Evolutionary conservation across 35 echinoderm and acorn worm genomes (phyloP).

Genomic region (Strongylocentrotus purpuratus): DNA sequence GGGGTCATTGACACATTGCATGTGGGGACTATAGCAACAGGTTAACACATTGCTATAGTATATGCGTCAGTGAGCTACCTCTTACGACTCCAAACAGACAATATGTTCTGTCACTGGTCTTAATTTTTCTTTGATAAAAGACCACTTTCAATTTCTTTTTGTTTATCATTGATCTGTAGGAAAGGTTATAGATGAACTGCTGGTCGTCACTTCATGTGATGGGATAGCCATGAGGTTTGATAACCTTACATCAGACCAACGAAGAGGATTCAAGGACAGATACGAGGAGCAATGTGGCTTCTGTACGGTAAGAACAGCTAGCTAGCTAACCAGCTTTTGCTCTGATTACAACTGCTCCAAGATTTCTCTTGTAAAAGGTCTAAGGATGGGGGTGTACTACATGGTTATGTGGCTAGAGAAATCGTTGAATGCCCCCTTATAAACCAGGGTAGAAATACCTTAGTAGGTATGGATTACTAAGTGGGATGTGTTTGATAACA

Average conservation of each 20-base stretch:
- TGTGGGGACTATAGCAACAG: too few relatives aligned
- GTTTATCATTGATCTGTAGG: not conserved
- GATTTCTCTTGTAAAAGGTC: too few relatives aligned
- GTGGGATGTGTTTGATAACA: not conserved
- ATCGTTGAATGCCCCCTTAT: too few relatives aligned
- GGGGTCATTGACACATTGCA: too few relatives aligned
- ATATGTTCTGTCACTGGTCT: too few relatives aligned
- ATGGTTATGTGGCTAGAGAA: too few relatives aligned
- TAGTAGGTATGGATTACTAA: not conserved
- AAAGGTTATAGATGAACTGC: not conserved
- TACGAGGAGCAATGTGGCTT: not conserved
- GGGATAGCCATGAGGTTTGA: not conserved
- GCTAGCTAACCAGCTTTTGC: not conserved
- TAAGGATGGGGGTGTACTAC: too few relatives aligned
- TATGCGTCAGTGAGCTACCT: too few relatives aligned
- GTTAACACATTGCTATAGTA: too few relatives aligned
- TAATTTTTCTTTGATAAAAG: not conserved
- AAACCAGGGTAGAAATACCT: not conserved
- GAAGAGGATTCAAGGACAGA: not conserved
- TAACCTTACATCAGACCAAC: not conserved
- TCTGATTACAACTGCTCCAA: too few relatives aligned
- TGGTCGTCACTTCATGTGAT: not conserved
- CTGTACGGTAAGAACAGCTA: not conserved
- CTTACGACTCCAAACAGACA: too few relatives aligned
- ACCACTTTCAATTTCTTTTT: not conserved